Evolutionary conservation across 2,888 invertebrate species (phyloP).

Genomic region (Eupsilia transversa): DNA sequence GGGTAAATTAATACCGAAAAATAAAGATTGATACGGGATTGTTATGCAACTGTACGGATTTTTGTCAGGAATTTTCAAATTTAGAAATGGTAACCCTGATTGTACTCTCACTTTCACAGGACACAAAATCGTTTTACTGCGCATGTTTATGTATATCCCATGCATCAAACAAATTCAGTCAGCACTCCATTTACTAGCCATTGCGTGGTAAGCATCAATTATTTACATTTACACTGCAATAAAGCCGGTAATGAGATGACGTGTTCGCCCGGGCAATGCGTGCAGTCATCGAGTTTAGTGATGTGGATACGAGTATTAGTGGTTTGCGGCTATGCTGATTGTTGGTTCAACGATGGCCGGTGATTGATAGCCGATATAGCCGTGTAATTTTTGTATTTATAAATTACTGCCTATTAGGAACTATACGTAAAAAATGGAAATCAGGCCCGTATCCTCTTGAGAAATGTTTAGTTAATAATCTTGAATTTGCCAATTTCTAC

Average conservation of each 20-base stretch:
- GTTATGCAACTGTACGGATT: not conserved
- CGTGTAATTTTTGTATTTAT: constrained; percentile 8
- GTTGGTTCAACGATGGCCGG: constrained; percentile 30
- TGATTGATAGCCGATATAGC: constrained; percentile 18
- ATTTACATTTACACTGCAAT: constrained; percentile 75
- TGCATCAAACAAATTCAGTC: not conserved
- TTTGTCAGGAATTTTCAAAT: not conserved
- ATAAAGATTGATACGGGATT: not conserved
- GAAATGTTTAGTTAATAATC: not conserved
- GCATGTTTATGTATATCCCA: not conserved
- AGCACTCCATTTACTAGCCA: constrained; percentile 38
- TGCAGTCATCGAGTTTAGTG: constrained; percentile 60
- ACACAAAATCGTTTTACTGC: not conserved
- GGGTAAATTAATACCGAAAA: not conserved
- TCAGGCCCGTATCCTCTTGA: not conserved
- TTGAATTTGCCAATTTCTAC: not conserved
- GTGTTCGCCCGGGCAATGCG: constrained; percentile 49
- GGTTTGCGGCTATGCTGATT: constrained; percentile 49
- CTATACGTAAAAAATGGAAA: not conserved
- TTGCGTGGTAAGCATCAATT: constrained; percentile 67
- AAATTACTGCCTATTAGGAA: not conserved
- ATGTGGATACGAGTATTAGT: constrained; percentile 56
- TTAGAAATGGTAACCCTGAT: not conserved
- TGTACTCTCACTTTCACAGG: not conserved
- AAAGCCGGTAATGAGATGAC: constrained; percentile 69